Evolutionary conservation across 2,113 vertebrate genomes (phyloP).

Genomic region (Tretioscincus oriximinensis): DNA sequence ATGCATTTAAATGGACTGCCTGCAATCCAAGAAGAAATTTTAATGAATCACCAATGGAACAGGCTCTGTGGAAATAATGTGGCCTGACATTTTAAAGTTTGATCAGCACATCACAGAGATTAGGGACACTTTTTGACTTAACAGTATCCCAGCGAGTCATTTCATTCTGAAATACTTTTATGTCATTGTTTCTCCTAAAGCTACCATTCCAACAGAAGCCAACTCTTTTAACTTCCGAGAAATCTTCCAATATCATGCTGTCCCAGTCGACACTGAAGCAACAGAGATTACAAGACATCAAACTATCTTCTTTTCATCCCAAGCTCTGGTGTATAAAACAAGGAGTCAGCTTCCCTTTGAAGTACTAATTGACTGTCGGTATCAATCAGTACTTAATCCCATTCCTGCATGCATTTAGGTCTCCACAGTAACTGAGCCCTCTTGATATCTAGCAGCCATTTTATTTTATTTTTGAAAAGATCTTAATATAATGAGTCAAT

Average conservation of each 20-base stretch:
- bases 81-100: conserved; percentile 75
- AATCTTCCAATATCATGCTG: conserved; percentile 65
- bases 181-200: conserved; percentile 71
- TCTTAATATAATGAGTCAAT: conserved; percentile 25
- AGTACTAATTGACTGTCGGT: conserved; percentile 80
- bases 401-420: conserved; percentile 68
- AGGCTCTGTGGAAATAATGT: conserved; percentile 73
- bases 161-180: conserved; percentile 68
- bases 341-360: conserved; percentile 74
- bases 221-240: conserved; percentile 72
- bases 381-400: conserved; percentile 74
- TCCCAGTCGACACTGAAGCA: conserved; percentile 65
- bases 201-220: conserved; percentile 65
- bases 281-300: conserved; percentile 72
- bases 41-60: conserved; percentile 79
- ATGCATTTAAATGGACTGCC: conserved; percentile 67
- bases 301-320: conserved; percentile 69
- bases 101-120: conserved; percentile 76
- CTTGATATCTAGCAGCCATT: conserved; percentile 44
- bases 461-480: conserved; percentile 32
- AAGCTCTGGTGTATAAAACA: conserved; percentile 70
- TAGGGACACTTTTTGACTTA: conserved; percentile 76
- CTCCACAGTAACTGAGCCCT: conserved; percentile 70
- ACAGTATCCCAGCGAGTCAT: conserved; percentile 64
- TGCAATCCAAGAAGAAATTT: conserved; percentile 75